These are phyloP conservation scores for Ectropis crepuscularia DNA, from an alignment of 2,888 invertebrate genomes.

Conservation along the genomic window DNA sequence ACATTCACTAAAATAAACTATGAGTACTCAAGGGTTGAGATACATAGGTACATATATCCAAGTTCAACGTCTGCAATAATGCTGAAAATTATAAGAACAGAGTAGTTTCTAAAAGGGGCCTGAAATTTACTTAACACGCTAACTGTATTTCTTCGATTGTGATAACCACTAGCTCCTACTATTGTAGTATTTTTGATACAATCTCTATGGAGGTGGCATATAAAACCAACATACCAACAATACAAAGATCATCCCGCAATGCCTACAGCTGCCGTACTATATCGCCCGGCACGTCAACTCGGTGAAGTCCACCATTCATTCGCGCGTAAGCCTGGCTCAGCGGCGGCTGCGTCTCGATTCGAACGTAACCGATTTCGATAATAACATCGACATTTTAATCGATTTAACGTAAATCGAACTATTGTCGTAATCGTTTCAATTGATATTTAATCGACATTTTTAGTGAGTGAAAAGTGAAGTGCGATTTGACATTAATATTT, in stretches of 20 bases:
- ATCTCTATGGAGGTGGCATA: constrained; percentile 4
- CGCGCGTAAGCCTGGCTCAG: constrained; percentile 69
- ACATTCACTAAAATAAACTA: too few relatives aligned
- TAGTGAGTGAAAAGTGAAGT: constrained; percentile 10
- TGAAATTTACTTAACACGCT: too few relatives aligned
- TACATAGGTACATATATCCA: too few relatives aligned
- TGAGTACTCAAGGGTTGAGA: too few relatives aligned
- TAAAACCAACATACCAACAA: constrained; percentile 16
- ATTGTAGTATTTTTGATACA: not conserved
- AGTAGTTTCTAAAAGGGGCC: too few relatives aligned
- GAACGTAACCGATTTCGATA: constrained; percentile 47
- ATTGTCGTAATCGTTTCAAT: constrained; percentile 41
- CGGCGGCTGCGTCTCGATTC: constrained; percentile 63
- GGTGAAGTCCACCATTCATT: constrained; percentile 61
- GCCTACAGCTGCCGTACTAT: constrained; percentile 9
- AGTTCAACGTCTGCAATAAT: too few relatives aligned
- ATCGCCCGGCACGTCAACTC: constrained; percentile 14
- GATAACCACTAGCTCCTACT: not conserved
- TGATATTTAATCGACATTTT: constrained; percentile 9
- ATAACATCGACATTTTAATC: constrained; percentile 55
- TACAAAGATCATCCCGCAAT: constrained; percentile 36
- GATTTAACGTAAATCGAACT: too few relatives aligned
- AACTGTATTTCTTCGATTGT: too few relatives aligned
- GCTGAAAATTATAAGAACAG: too few relatives aligned
- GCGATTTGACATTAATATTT: constrained; percentile 36